Conservation (phyloP, 2,888 invertebrate genomes). For the Orthosia cruda region DNA sequence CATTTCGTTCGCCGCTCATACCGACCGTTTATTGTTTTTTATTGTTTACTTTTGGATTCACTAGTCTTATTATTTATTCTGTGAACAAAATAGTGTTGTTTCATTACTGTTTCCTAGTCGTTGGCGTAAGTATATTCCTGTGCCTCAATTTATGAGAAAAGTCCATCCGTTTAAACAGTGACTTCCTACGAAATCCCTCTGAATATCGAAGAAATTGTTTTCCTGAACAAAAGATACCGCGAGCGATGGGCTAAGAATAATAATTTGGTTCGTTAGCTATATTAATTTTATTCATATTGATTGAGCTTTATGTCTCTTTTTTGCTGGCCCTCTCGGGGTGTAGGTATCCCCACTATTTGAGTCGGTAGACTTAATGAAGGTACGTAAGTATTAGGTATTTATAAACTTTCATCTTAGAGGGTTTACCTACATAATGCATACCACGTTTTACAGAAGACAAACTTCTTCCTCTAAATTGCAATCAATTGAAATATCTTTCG, state of each 20-base stretch:
- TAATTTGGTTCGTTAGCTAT: slow-evolving; percentile 14
- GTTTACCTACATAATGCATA: no score
- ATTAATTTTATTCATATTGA: not conserved
- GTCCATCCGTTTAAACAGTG: no score
- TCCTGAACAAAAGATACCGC: not conserved
- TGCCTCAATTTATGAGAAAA: slow-evolving; percentile 32
- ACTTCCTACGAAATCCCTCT: not conserved
- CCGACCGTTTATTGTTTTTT: slow-evolving; percentile 37
- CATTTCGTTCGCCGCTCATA: slow-evolving; percentile 58
- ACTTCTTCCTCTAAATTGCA: no score
- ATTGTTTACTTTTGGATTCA: slow-evolving; percentile 6
- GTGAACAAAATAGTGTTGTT: not conserved
- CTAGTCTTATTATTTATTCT: slow-evolving; percentile 36
- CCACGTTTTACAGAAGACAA: no score
- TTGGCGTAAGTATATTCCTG: slow-evolving; percentile 28
- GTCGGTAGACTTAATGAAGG: not conserved
- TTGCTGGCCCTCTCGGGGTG: not conserved
- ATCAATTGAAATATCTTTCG: no score
- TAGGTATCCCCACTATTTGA: not conserved
- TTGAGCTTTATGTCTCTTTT: not conserved
- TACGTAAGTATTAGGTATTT: no score
- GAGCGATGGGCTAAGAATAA: slow-evolving; percentile 5
- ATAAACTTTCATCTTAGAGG: no score
- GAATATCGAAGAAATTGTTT: no score
- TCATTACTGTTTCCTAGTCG: not conserved